Percentiles rank a stretch among this genome's conserved stretches.
Conservation (phyloP, 2,113 vertebrate genomes). For the Notarius quadriscutis region DNA sequence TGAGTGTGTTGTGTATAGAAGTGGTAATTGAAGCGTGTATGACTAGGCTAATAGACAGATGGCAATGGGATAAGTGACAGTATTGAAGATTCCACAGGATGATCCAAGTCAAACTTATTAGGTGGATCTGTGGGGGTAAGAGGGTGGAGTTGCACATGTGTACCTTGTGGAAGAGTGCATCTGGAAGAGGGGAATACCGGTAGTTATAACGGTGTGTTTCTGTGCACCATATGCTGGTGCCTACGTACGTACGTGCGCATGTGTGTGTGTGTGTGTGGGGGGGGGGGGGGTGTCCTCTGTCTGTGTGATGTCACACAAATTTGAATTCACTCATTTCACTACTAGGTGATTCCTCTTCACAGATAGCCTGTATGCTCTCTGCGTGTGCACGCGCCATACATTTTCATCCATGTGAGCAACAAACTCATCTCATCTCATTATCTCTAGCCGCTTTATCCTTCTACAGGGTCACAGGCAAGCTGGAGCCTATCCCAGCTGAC, state of each 20-base stretch:
- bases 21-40: constrained; percentile 21
- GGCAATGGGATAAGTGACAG: neutral
- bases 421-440: neutral
- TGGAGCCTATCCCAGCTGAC: too few relatives aligned
- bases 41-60: neutral
- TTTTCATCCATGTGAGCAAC: neutral
- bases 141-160: neutral
- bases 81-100: constrained; percentile 3
- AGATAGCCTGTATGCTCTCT: constrained; percentile 12
- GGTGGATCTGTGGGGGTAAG: neutral
- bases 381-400: neutral
- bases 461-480: too few relatives aligned
- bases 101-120: constrained; percentile 26
- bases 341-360: constrained; percentile 1
- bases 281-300: too few relatives aligned
- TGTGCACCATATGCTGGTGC: neutral
- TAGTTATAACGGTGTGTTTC: neutral
- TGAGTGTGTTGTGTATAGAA: constrained; percentile 25
- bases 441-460: too few relatives aligned
- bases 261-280: neutral
- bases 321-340: constrained; percentile 10
- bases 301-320: neutral
- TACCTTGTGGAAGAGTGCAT: neutral
- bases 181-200: neutral
- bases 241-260: neutral